Evolutionary conservation across 1,140 invertebrate species (phyloP), one percentile per base, ranked within the genome.

Genomic region (Bombus fervidus): DNA sequence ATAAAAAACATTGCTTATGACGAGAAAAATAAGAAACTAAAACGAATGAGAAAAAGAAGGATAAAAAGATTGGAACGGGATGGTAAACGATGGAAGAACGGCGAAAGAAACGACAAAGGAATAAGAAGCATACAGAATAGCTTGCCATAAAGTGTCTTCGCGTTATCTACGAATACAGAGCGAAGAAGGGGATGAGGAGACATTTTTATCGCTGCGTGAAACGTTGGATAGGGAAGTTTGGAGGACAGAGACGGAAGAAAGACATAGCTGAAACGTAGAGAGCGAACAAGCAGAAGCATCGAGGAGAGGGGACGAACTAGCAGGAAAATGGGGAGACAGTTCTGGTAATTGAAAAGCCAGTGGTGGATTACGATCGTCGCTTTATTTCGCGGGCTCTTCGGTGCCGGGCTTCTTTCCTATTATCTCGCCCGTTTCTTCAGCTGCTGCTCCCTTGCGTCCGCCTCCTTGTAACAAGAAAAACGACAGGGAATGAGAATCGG

Each of bases 271-370:
- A 74, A 69, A 62, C 47, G 22, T 53, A 6, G 18, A 53, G 47
- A 53, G 47, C 41, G 59, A 77, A 39, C 22, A 28, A 47, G 59
- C 39, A 37, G 71, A 12, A 47, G 76, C 12, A 59, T 53, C 39
- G 62, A 84, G 76, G 31, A 31, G 43, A 72, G 68, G 43, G 39
- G 75, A 47, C 69, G 84, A 85, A 86, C 76, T 71, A 83, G 74
- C 64, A 25, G 79, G 71, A 68, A 79, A 77, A 81, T 47, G 75
- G 75, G 80, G 59, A 73, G 85, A 86, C 47, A 87, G 87, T 79
- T 80, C 76, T 83, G 91, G 88, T 92, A 93, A 93, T 93, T 93
- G 93, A 93, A 93, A 93, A 93, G 88, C 89, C 88, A 86, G 81
- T 87, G 90, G 91, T 89, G 79, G 88, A 92, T 92, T 88, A 86